Base-by-base conservation (phyloP, 2,797 vertebrate genomes). In the Hoplostethus atlanticus region DNA sequence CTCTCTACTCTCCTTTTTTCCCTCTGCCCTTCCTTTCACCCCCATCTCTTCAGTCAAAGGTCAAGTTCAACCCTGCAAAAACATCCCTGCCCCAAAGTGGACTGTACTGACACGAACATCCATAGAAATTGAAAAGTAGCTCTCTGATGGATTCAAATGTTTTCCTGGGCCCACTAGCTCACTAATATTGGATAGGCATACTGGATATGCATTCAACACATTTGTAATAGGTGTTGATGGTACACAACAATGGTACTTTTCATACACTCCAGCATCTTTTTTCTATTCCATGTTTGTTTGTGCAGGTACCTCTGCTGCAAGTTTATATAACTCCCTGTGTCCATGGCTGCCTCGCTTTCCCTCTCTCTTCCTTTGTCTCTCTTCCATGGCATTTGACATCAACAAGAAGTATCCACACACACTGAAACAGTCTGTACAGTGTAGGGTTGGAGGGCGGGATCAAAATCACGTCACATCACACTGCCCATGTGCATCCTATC, bases 401-500 rank as follows among this genome's bases (percentile, higher is more conserved):
- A 15, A 36, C 36, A 21, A 30, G 12, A 50, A 38, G 28, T 28
- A 28, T 28, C 53, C 36, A 21, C 42, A 52, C 21, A 16, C 47
- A 12, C n/a, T 44, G 47, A 42, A 47, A 52, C 8, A 6, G 8
- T n/a, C 55, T 57, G 52, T 53, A 25, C 34, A 59, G 44, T 51
- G 52, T 34, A 28, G 52, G 47, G 7, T 2, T 44, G 5, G 21
- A 51, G 38, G 46, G 50, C 54, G 52, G 28, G 48, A 54, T 78
- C 55, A 55, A 34, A 55, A 67, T 79, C 75, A 71, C 70, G 79
- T 51, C 63, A 8, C 40, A 28, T 70, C 42, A 56, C 62, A 52
- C 57, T 47, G 40, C 25, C 44, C 66, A 77, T 64, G 55, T 74
- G 70, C 55, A 52, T 36, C 47, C 47, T 56, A 58, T 78, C 73